Evolutionary conservation across 2,888 invertebrate genomes (phyloP).

Genomic region (Drosophila gaucha): DNA sequence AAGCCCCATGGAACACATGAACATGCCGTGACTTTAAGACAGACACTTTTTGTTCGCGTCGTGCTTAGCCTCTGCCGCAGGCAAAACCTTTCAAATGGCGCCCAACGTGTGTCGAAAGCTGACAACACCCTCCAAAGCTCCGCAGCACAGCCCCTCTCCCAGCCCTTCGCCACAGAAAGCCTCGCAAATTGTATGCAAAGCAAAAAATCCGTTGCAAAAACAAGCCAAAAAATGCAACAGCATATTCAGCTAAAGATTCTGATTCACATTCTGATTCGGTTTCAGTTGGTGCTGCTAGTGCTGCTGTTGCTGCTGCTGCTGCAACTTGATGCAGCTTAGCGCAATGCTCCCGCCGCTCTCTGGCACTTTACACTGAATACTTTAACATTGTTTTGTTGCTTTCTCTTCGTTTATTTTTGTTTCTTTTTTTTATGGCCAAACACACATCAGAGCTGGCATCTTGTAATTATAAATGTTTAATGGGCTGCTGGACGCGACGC

Average conservation of each 20-base stretch:
- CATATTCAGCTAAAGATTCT: slow-evolving; percentile 23
- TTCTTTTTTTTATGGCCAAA: slow-evolving; percentile 14
- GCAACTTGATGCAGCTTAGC: slow-evolving; percentile 39
- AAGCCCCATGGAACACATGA: slow-evolving; percentile 18
- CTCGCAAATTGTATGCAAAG: slow-evolving; percentile 65
- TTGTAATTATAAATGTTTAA: slow-evolving; percentile 83
- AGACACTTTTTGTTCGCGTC: slow-evolving; percentile 62
- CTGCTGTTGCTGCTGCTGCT: slow-evolving; percentile 7
- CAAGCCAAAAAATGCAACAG: slow-evolving; percentile 52
- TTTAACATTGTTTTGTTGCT: slow-evolving; percentile 22
- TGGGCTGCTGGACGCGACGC: slow-evolving; percentile 43
- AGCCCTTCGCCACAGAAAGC: slow-evolving; percentile 1
- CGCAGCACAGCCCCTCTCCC: too few species aligned
- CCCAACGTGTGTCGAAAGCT: slow-evolving; percentile 31
- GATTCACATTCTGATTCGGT: slow-evolving; percentile 23
- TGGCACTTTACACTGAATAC: slow-evolving; percentile 47
- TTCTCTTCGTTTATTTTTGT: background rate
- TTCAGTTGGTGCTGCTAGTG: slow-evolving; percentile 13
- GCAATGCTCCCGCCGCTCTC: slow-evolving; percentile 24
- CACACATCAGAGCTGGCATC: slow-evolving; percentile 39
- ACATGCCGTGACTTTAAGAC: slow-evolving; percentile 74
- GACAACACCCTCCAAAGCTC: background rate
- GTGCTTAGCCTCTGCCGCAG: slow-evolving; percentile 54
- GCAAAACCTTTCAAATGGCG: slow-evolving; percentile 59
- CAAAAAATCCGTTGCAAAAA: slow-evolving; percentile 41